Percentiles rank a stretch among this genome's conserved stretches.
phyloP scores from a whole-genome alignment of 2,113 vertebrate genomes.

The Vidua chalybeata region DNA sequence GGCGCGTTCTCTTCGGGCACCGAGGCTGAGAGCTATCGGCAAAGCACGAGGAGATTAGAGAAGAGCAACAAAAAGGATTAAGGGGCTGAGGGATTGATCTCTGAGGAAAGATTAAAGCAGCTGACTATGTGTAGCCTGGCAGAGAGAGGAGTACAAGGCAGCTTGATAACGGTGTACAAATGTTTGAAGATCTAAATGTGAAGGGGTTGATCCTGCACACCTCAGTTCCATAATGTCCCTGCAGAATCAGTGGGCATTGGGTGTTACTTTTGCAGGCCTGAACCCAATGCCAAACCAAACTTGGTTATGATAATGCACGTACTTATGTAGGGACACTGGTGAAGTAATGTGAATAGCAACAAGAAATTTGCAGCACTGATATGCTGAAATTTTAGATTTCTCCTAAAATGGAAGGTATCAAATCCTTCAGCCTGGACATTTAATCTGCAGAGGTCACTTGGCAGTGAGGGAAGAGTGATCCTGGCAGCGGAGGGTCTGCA shows the following conservation, averaged over 20 bases:
- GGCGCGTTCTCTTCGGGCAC: background rate
- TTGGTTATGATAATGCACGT: too few relatives aligned
- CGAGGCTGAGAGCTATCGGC: background rate
- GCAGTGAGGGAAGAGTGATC: background rate
- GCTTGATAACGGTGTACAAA: background rate
- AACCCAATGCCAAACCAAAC: background rate
- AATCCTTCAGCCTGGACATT: background rate
- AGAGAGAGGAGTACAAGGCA: conserved; percentile 8
- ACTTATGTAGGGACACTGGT: background rate
- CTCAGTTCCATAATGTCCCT: background rate
- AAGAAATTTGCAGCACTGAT: background rate
- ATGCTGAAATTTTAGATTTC: background rate
- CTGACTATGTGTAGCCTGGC: conserved; percentile 39
- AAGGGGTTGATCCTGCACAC: background rate
- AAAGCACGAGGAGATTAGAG: conserved; percentile 38
- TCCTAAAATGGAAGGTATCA: background rate
- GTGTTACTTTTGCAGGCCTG: background rate
- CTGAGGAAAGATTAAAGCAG: conserved; percentile 61
- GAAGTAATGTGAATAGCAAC: background rate
- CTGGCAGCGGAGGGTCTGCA: fast-evolving
- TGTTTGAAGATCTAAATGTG: background rate
- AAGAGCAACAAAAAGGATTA: conserved; percentile 64
- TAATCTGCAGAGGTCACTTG: background rate
- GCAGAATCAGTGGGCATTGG: background rate
- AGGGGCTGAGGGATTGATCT: conserved; percentile 58